Evolutionary conservation across 2,797 vertebrate genomes (phyloP).

Genomic region (Chelmon rostratus): DNA sequence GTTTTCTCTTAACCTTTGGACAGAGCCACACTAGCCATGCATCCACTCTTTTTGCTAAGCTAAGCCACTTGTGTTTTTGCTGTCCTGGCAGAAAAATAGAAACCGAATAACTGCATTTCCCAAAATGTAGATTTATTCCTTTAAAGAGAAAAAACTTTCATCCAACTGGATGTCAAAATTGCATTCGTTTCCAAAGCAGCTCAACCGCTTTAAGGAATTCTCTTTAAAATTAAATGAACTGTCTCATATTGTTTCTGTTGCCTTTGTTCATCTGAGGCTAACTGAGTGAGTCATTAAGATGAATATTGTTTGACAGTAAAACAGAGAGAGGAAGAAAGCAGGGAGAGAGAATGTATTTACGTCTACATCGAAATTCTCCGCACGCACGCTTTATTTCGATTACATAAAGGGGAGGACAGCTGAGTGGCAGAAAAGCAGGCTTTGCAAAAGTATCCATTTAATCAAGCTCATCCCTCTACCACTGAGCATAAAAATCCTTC

Average conservation of each 20-base stretch:
- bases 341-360: constrained; percentile 26
- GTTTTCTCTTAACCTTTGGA: not conserved
- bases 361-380: constrained; percentile 41
- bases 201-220: not conserved
- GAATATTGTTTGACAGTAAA: constrained; percentile 17
- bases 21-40: not conserved
- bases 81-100: not conserved
- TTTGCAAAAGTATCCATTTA: constrained; percentile 61
- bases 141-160: not conserved
- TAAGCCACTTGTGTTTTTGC: not conserved
- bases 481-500: constrained; percentile 34
- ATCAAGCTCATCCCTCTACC: constrained; percentile 61
- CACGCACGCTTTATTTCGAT: constrained; percentile 40
- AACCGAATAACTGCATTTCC: not conserved
- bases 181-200: not conserved
- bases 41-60: not conserved
- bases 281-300: constrained; percentile 5
- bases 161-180: not conserved
- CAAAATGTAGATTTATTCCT: not conserved
- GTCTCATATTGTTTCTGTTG: not conserved
- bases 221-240: not conserved
- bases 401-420: constrained; percentile 54
- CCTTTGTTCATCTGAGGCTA: not conserved
- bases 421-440: constrained; percentile 67
- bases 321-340: constrained; percentile 9